Evolutionary conservation across 2,888 invertebrate genomes (phyloP), one percentile per base, ranked within the genome.

Genomic region (Microctonus hyperodae): DNA sequence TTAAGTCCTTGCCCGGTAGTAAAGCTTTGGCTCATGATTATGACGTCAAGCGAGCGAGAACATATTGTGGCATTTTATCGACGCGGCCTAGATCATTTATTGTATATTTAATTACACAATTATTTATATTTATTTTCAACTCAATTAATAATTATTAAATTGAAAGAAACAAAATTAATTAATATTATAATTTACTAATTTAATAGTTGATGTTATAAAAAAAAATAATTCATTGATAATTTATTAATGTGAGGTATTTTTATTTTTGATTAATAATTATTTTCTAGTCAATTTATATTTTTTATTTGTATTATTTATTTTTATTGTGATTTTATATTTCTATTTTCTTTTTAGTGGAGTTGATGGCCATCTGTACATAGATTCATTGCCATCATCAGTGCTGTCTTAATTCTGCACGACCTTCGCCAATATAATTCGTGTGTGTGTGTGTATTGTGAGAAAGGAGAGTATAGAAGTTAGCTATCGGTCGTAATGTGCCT

Each of bases 401-500:
- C 44, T 6, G 6, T n/a, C n/a, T 44, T 44, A 16, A 44, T n/a
- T 44, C 16, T 20, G 44, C 16, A 16, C 44, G 16, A 16, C 44
- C 44, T 16, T 7, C 16, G 44, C 16, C 44, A 44, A 44, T 44
- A 44, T 44, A 44, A 44, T 44, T 16, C n/a, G 16, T 44, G 16
- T 44, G 16, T 44, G 6, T 44, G 44, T 44, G 16, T 44, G 16
- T 44, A 7, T 44, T 1, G 16, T 16, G 16, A 44, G n/a, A 44
- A 16, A 44, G 44, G n/a, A 44, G 44, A 44, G 44, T 20, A 16
- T 44, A n/a, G 37, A 23, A 31, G n/a, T n/a, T 35, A 20, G 35
- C 61, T 62, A 66, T 66, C 33, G 35, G 44, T 22, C 37, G 50
- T 55, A 65, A 65, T 61, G 66, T 61, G 55, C 66, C 48, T 33